phyloP scores from a whole-genome alignment of 2,888 invertebrate genomes.

The Syritta pipiens region DNA sequence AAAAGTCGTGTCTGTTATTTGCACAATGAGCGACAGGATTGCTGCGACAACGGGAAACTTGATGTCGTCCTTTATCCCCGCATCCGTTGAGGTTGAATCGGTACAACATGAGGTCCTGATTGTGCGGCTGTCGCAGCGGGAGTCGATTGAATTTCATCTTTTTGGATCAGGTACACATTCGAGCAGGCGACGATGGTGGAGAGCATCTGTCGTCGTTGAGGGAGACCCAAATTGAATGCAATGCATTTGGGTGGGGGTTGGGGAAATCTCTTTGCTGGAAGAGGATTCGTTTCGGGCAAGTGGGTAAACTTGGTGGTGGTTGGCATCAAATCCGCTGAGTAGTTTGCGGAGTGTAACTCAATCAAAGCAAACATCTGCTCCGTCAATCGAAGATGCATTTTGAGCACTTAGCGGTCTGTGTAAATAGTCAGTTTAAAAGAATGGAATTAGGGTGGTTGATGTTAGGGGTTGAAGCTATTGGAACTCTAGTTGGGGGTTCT shows the following conservation, averaged over 20 bases:
- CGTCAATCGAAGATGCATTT: too few species aligned
- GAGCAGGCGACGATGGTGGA: background rate
- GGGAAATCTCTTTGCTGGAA: background rate
- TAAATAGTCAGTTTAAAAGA: too few species aligned
- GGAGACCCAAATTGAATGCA: background rate
- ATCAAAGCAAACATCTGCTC: too few species aligned
- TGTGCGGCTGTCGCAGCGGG: background rate
- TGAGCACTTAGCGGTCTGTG: too few species aligned
- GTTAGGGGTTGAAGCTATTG: too few species aligned
- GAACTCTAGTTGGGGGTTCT: too few species aligned
- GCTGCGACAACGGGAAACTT: background rate
- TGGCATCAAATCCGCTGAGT: too few species aligned
- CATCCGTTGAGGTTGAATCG: background rate
- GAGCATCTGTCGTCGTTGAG: background rate
- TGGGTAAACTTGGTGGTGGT: too few species aligned
- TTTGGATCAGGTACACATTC: too few species aligned
- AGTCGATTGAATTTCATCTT: conserved; percentile 16
- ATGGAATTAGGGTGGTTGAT: too few species aligned
- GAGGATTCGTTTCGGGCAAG: too few species aligned
- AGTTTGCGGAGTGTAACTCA: too few species aligned
- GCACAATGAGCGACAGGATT: background rate
- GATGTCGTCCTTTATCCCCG: background rate
- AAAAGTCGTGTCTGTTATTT: conserved; percentile 2
- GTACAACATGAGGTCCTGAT: background rate
- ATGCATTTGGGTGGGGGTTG: background rate